A percentile compares a stretch with the other conserved stretches of the same genome.
Conservation (phyloP, 2,113 vertebrate species). For the Channa maculata region DNA sequence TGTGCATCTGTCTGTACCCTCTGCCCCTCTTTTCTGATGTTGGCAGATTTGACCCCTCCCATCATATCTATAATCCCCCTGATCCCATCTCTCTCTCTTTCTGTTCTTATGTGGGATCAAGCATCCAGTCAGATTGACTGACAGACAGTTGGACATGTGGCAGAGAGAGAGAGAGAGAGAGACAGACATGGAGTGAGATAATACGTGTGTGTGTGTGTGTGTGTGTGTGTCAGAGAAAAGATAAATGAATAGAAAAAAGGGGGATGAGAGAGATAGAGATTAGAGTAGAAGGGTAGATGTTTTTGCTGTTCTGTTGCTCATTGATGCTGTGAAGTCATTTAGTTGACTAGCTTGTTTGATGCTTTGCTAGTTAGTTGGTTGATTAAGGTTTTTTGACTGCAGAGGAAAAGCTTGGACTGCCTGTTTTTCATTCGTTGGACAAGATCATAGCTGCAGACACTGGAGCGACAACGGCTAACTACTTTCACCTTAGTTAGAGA, state of each 20-base stretch:
- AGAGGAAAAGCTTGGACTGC: slow-evolving; percentile 6
- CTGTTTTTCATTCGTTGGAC: slow-evolving; percentile 2
- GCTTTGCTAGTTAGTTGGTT: slow-evolving; percentile 5
- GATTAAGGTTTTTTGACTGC: neutral
- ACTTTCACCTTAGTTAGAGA: slow-evolving; percentile 27
- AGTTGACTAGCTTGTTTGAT: slow-evolving; percentile 33
- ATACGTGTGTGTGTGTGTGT: slow-evolving; percentile 7
- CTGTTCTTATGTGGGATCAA: slow-evolving; percentile 74
- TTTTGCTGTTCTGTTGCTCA: slow-evolving; percentile 54
- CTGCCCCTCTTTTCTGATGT: slow-evolving; percentile 80
- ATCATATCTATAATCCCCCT: slow-evolving; percentile 92
- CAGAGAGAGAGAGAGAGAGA: slow-evolving; percentile 47
- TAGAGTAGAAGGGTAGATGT: slow-evolving; percentile 61
- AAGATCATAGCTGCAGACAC: slow-evolving; percentile 21
- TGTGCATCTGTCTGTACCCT: slow-evolving; percentile 55
- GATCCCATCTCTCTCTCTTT: slow-evolving; percentile 81
- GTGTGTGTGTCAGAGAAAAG: slow-evolving; percentile 28
- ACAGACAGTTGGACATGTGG: slow-evolving; percentile 72
- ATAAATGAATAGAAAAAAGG: slow-evolving; percentile 48
- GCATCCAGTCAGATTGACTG: slow-evolving; percentile 68
- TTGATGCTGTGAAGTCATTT: slow-evolving; percentile 37
- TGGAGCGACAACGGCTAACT: slow-evolving; percentile 10
- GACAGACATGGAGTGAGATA: slow-evolving; percentile 21
- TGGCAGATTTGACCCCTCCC: slow-evolving; percentile 90
- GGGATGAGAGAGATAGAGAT: slow-evolving; percentile 63